Conservation (phyloP, 2,113 vertebrate species). For the Pseudopodoces humilis region DNA sequence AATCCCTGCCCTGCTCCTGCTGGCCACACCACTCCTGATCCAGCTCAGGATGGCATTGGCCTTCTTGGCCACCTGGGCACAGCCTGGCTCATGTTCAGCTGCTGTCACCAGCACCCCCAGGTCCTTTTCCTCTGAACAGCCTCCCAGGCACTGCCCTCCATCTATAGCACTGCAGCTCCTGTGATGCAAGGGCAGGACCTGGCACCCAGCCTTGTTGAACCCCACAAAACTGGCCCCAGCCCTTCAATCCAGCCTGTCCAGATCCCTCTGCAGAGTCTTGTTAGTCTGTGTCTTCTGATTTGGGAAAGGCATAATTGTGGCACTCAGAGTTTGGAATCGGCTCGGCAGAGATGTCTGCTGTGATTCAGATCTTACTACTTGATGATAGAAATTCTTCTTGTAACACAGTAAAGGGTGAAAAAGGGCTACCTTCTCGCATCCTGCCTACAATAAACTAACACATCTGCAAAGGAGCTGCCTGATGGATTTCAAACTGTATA, state of each 20-base stretch:
- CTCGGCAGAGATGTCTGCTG: not conserved
- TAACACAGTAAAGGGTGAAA: not conserved
- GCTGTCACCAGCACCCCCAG: not conserved
- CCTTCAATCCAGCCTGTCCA: not conserved
- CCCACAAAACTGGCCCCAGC: not conserved
- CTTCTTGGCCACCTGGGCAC: not conserved
- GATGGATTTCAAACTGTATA: not conserved
- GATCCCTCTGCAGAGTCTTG: not conserved
- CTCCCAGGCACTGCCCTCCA: not conserved
- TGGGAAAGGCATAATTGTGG: not conserved
- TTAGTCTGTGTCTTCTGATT: not conserved
- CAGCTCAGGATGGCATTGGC: not conserved
- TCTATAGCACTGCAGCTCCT: not conserved
- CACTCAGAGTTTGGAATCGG: not conserved
- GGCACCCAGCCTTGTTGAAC: not conserved
- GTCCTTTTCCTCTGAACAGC: not conserved
- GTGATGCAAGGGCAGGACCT: not conserved
- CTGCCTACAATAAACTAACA: not conserved
- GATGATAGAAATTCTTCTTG: not conserved
- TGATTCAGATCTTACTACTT: not conserved
- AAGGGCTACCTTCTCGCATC: not conserved
- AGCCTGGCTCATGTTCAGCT: not conserved
- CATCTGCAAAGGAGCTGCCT: not conserved
- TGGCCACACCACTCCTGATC: fast-evolving
- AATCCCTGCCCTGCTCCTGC: not conserved